Evolutionary conservation across 2,888 invertebrate species (phyloP).

Genomic region (Mellilla xanthometata): DNA sequence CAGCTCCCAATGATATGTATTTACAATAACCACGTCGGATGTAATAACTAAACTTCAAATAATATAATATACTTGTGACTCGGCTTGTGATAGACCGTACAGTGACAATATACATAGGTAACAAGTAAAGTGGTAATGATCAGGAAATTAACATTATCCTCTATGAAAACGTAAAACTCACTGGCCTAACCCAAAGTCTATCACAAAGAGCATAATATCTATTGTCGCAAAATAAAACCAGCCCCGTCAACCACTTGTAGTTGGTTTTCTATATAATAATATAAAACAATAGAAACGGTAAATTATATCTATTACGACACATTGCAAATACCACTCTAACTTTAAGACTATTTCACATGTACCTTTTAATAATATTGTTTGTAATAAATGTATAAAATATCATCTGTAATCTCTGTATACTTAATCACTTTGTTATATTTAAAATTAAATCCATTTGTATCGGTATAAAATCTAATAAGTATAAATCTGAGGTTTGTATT

Average conservation of each 20-base stretch:
- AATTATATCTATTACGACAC: slow-evolving; percentile 45
- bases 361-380: slow-evolving; percentile 77
- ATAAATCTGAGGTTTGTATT: slow-evolving; percentile 79
- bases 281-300: slow-evolving; percentile 23
- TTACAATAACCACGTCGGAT: slow-evolving; percentile 64
- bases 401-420: slow-evolving; percentile 83
- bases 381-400: slow-evolving; percentile 83
- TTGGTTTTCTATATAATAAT: slow-evolving; percentile 22
- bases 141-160: too few relatives aligned
- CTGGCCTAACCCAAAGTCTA: not conserved
- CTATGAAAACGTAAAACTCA: not conserved
- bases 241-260: slow-evolving; percentile 21
- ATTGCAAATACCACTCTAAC: slow-evolving; percentile 67
- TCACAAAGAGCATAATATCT: not conserved
- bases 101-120: too few relatives aligned
- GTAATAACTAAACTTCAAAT: slow-evolving; percentile 27
- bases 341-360: slow-evolving; percentile 79
- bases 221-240: slow-evolving; percentile 22
- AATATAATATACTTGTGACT: slow-evolving; percentile 27
- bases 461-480: slow-evolving; percentile 82
- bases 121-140: too few relatives aligned
- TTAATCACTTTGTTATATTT: slow-evolving; percentile 82
- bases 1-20: slow-evolving; percentile 72
- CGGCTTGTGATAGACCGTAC: slow-evolving; percentile 1
- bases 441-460: slow-evolving; percentile 83